These are phyloP conservation scores for Lissonota sp. DNA, from an alignment of 2,888 invertebrate genomes.

Conservation along the genomic window DNA sequence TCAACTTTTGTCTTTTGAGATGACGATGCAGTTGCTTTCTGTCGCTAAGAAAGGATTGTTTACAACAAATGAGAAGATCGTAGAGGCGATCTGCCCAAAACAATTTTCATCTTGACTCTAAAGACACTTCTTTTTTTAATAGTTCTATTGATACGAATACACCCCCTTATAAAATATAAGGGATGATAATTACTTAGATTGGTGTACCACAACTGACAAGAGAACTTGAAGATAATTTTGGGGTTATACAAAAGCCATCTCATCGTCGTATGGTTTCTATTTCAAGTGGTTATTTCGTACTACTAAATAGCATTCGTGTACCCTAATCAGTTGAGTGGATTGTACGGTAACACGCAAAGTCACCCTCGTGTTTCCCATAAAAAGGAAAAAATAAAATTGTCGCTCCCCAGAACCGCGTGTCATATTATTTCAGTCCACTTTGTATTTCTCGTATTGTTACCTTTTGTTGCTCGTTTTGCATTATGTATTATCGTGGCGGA, in stretches of 20 bases:
- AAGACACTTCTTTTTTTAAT: neutral
- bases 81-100: neutral
- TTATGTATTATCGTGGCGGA: conserved; percentile 44
- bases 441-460: conserved; percentile 19
- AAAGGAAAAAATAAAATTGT: neutral
- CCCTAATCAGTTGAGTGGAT: conserved; percentile 53
- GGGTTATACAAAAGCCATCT: neutral
- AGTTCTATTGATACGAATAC: neutral
- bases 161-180: conserved; percentile 5
- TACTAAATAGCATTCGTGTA: conserved; percentile 36
- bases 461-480: conserved; percentile 23
- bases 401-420: conserved; percentile 13
- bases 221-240: neutral
- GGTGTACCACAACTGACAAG: neutral
- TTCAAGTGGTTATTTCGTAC: conserved; percentile 8
- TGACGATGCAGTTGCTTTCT: neutral
- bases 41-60: neutral
- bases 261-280: conserved; percentile 10
- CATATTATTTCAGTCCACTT: conserved; percentile 12
- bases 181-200: neutral
- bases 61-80: too few relatives aligned
- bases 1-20: neutral
- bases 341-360: conserved; percentile 46
- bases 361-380: conserved; percentile 6
- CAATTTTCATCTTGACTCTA: neutral